Percentiles rank a stretch among this genome's conserved stretches.
Evolutionary conservation across 2,113 vertebrate species (phyloP).

Genomic region (Dunckerocampus dactyliophorus): DNA sequence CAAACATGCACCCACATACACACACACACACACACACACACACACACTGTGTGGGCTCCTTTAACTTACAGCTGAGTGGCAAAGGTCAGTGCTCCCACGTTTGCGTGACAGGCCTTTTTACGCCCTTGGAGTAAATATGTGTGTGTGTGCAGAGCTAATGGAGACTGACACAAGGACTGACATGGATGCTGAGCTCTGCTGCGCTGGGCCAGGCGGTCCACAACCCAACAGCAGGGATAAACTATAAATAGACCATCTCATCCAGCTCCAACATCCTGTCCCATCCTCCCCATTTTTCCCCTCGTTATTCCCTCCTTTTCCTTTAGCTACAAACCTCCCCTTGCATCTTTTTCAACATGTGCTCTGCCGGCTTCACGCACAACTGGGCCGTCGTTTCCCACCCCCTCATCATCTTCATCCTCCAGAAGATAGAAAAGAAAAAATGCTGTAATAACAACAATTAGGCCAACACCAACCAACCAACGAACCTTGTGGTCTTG

Average conservation of each 20-base stretch:
- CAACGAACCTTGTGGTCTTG: conserved; percentile 35
- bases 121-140: conserved; percentile 11
- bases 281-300: conserved; percentile 17
- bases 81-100: conserved; percentile 33
- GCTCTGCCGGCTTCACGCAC: conserved; percentile 4
- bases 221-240: conserved; percentile 61
- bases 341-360: conserved; percentile 8
- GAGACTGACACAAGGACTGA: conserved; percentile 48
- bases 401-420: conserved; percentile 8
- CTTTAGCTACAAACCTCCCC: conserved; percentile 37
- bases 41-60: conserved; percentile 19
- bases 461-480: conserved; percentile 26
- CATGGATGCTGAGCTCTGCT: conserved; percentile 59
- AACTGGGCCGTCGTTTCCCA: not conserved
- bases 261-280: conserved; percentile 22
- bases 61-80: conserved; percentile 18
- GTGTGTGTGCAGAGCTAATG: conserved; percentile 31
- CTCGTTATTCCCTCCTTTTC: conserved; percentile 17
- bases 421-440: conserved; percentile 5
- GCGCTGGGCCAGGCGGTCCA: conserved; percentile 42
- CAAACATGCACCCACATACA: conserved; percentile 1
- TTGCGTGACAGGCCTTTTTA: conserved; percentile 20
- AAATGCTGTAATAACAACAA: conserved; percentile 38
- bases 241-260: conserved; percentile 65
- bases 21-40: conserved; percentile 8